phyloP scores from a whole-genome alignment of 1,140 invertebrate genomes.

The Chlorops oryzae region DNA sequence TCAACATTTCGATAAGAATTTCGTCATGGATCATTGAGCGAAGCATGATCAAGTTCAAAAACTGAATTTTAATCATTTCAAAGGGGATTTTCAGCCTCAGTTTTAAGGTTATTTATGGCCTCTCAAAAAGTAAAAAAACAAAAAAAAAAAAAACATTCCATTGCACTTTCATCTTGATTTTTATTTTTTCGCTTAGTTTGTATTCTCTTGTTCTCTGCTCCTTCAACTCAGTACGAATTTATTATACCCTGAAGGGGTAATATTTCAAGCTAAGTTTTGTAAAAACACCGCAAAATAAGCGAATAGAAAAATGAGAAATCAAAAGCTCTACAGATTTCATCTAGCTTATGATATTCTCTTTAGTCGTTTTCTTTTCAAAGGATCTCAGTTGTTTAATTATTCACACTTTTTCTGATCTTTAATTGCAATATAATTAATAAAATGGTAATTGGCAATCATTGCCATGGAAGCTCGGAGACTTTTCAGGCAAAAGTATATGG shows the following conservation, averaged over 20 bases:
- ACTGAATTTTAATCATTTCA: neutral
- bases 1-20: neutral
- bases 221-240: neutral
- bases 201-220: neutral
- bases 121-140: too few relatives aligned
- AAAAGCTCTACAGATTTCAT: too few relatives aligned
- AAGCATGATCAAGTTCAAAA: neutral
- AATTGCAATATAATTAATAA: too few relatives aligned
- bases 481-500: too few relatives aligned
- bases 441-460: too few relatives aligned
- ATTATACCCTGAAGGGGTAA: neutral
- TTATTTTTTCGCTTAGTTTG: neutral
- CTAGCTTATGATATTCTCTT: too few relatives aligned
- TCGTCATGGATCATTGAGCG: neutral
- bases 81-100: neutral
- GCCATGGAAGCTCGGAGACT: too few relatives aligned
- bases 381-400: too few relatives aligned
- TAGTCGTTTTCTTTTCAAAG: too few relatives aligned
- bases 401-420: too few relatives aligned
- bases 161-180: neutral
- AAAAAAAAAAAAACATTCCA: neutral
- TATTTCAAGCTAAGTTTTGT: neutral
- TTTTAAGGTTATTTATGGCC: too few relatives aligned
- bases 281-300: too few relatives aligned
- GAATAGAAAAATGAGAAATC: neutral